Evolutionary conservation across 2,888 invertebrate genomes (phyloP), one percentile per base, ranked within the genome.

Genomic region (Himalopsyche tibetana): DNA sequence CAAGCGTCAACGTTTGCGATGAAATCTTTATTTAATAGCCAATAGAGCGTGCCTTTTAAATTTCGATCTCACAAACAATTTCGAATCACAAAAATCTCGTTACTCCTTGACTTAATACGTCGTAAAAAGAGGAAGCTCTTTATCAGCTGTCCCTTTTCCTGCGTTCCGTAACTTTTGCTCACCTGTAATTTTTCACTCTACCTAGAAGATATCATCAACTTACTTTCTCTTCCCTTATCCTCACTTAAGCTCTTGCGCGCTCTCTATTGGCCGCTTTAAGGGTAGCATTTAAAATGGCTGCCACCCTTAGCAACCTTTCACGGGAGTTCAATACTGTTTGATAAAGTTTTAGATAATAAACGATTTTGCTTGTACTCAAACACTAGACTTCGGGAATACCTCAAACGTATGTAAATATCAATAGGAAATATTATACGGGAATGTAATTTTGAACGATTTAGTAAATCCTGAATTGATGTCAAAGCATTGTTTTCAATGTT

Each of bases 61-160:
- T 87, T 88, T 88, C 88, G 87, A 88, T 88, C 88, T 87, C 80
- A 84, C 87, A 88, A 88, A 88, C 88, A 87, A 88, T 88, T 88
- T 87, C 83, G 86, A 88, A 88, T 88, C 88, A 86, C 84, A 84
- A 69, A 86, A 84, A 88, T 88, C 88, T 88, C 88, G 87, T 88
- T 88, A 88, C 86, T 87, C 86, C 83, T 87, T 87, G 88, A 88
- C 87, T 88, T 87, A 88, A 88, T 88, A 86, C 86, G 87, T 87
- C 88, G 88, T 88, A 88, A 88, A 88, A 87, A 86, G 87, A 86
- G 86, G 87, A 86, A 88, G 86, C 85, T 85, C 87, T 88, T 88
- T 88, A 88, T 88, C 88, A 88, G 87, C 83, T 87, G 88, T 87
- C 88, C 88, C 87, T 88, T 84, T 87, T 88, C 69, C 79, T 28